Conservation (phyloP, 1,140 invertebrate genomes). For the Acyrthosiphon pisum region DNA sequence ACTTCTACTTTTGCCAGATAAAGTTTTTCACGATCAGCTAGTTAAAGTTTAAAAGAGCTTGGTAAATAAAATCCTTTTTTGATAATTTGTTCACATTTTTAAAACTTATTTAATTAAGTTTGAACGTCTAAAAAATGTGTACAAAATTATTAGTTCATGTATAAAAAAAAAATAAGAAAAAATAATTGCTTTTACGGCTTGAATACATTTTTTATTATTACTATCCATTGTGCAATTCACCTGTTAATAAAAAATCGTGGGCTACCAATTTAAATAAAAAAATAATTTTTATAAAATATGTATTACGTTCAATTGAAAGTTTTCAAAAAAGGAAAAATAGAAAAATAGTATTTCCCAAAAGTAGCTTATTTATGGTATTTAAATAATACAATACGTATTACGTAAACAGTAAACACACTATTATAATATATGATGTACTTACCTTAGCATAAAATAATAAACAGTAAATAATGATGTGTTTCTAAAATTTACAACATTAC, state of each 20-base stretch:
- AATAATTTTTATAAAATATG: not conserved
- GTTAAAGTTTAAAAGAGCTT: not conserved
- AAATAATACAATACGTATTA: not conserved
- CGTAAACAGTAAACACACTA: not conserved
- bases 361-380: not conserved
- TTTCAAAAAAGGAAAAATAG: not conserved
- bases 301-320: not conserved
- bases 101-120: constrained; percentile 17
- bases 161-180: not conserved
- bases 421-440: too few species aligned
- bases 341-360: not conserved
- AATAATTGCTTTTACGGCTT: not conserved
- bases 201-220: not conserved
- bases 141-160: not conserved
- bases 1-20: not conserved
- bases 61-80: constrained; percentile 1
- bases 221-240: not conserved
- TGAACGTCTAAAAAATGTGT: not conserved
- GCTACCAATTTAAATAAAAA: not conserved
- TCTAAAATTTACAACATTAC: not conserved
- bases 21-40: not conserved
- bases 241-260: not conserved
- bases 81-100: constrained; percentile 17
- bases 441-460: not conserved
- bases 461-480: not conserved